Conservation (phyloP, 2,888 invertebrate genomes). For the Cheilosia scutellata region DNA sequence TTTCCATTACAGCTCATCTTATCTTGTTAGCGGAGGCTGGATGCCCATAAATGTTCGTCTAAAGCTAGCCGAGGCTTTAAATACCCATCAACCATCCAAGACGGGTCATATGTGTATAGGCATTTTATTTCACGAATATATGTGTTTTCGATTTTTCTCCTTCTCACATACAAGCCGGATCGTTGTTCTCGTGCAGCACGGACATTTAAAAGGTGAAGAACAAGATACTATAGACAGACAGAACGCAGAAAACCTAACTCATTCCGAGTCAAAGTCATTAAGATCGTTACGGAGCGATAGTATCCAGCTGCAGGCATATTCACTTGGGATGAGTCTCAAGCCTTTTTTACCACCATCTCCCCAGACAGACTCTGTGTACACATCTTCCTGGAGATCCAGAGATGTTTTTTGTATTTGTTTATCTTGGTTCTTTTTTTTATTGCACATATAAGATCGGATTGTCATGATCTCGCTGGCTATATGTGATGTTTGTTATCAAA, state of each 20-base stretch:
- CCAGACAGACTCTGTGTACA: slow-evolving; percentile 28
- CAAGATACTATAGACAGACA: slow-evolving; percentile 24
- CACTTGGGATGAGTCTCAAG: slow-evolving; percentile 47
- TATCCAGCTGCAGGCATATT: slow-evolving; percentile 70
- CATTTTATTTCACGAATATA: slow-evolving; percentile 56
- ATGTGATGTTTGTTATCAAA: slow-evolving; percentile 62
- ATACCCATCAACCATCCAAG: slow-evolving; percentile 48
- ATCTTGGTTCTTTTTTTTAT: slow-evolving; percentile 61
- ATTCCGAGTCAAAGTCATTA: slow-evolving; percentile 73
- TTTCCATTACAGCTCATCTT: slow-evolving; percentile 30
- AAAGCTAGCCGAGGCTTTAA: slow-evolving; percentile 36
- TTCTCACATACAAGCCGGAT: slow-evolving; percentile 44
- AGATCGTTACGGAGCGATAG: slow-evolving; percentile 74
- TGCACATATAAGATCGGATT: slow-evolving; percentile 69
- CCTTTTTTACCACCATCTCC: slow-evolving; percentile 9
- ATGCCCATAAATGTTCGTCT: slow-evolving; percentile 30
- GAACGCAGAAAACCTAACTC: slow-evolving; percentile 59
- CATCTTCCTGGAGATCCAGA: slow-evolving; percentile 64
- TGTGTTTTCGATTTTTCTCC: slow-evolving; percentile 67
- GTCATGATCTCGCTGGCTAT: slow-evolving; percentile 47
- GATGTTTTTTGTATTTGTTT: slow-evolving; percentile 51
- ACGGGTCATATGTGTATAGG: slow-evolving; percentile 7
- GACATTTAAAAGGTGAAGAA: slow-evolving; percentile 62
- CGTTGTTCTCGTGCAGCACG: slow-evolving; percentile 70
- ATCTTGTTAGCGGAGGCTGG: slow-evolving; percentile 36